phyloP scores from a whole-genome alignment of 1,140 invertebrate genomes.

The Drosophila orena region DNA sequence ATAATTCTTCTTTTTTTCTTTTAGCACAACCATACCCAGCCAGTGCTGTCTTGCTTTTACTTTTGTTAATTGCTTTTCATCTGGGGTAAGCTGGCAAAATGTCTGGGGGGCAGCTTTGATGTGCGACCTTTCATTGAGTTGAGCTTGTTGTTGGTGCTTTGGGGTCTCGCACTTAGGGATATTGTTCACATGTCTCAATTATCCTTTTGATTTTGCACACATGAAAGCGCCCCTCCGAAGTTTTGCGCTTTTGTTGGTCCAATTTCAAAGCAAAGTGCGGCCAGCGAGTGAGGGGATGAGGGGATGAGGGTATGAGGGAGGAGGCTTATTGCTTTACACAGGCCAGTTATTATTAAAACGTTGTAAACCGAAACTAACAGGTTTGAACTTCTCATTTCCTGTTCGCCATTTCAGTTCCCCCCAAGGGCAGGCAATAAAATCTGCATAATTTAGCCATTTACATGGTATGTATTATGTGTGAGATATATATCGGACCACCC shows the following conservation, averaged over 20 bases:
- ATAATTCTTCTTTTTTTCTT: slow-evolving; percentile 5
- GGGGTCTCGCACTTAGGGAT: slow-evolving; percentile 69
- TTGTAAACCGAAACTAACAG: slow-evolving; percentile 9
- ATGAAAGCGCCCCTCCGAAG: slow-evolving; percentile 40
- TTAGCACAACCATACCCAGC: slow-evolving; percentile 9
- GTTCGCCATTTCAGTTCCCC: background rate
- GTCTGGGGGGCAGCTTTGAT: slow-evolving; percentile 68
- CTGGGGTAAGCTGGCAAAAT: slow-evolving; percentile 35
- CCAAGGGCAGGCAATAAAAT: slow-evolving; percentile 13
- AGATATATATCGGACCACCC: slow-evolving; percentile 38
- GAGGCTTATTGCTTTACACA: slow-evolving; percentile 15
- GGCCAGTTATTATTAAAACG: slow-evolving; percentile 37
- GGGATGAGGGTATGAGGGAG: too few species aligned
- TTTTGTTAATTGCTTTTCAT: slow-evolving; percentile 78
- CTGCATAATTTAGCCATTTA: slow-evolving; percentile 50
- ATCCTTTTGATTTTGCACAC: slow-evolving; percentile 67
- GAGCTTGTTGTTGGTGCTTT: slow-evolving; percentile 21
- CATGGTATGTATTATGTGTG: slow-evolving; percentile 31
- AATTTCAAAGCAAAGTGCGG: slow-evolving; percentile 69
- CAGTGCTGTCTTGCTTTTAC: slow-evolving; percentile 37
- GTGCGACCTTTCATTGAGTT: slow-evolving; percentile 51
- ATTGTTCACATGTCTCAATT: slow-evolving; percentile 83
- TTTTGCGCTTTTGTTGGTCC: slow-evolving; percentile 60
- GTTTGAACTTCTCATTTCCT: background rate
- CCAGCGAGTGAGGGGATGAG: background rate